A percentile compares a stretch with the other conserved stretches of the same genome.
Evolutionary conservation across 2,797 vertebrate genomes (phyloP).

Genomic region (Coracias cyanogaster): DNA sequence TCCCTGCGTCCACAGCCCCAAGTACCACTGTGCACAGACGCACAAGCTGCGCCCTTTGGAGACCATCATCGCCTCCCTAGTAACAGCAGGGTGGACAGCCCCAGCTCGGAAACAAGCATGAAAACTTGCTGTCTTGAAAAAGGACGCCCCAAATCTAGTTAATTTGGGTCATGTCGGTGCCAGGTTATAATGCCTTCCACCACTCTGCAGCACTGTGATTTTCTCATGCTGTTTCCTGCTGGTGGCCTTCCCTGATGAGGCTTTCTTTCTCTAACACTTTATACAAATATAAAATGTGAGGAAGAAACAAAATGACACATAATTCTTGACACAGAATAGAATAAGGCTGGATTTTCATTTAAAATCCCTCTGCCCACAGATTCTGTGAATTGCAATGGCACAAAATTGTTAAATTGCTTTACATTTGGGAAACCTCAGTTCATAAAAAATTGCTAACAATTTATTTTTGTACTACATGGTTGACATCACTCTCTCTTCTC

Average conservation of each 20-base stretch:
- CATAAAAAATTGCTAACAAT: constrained; percentile 69
- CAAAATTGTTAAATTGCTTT: constrained; percentile 73
- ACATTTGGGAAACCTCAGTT: constrained; percentile 69
- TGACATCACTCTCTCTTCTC: constrained; percentile 31
- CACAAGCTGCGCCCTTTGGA: not conserved
- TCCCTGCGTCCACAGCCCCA: not conserved
- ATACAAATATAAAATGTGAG: not conserved
- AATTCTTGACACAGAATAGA: constrained; percentile 52
- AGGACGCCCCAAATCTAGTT: not conserved
- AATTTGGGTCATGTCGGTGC: not conserved
- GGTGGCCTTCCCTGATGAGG: not conserved
- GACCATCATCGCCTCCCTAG: accelerated
- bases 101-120: not conserved
- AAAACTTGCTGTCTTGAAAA: not conserved
- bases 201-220: not conserved
- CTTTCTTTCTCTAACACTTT: not conserved
- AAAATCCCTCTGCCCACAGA: constrained; percentile 50
- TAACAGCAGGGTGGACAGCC: accelerated
- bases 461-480: constrained; percentile 65
- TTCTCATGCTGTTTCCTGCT: not conserved
- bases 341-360: constrained; percentile 55
- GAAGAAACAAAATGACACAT: constrained; percentile 33
- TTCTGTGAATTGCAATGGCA: constrained; percentile 37
- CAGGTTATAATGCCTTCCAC: not conserved
- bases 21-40: accelerated